Evolutionary conservation across 2,888 invertebrate genomes (phyloP).

Genomic region (Drosophila buzzatii): DNA sequence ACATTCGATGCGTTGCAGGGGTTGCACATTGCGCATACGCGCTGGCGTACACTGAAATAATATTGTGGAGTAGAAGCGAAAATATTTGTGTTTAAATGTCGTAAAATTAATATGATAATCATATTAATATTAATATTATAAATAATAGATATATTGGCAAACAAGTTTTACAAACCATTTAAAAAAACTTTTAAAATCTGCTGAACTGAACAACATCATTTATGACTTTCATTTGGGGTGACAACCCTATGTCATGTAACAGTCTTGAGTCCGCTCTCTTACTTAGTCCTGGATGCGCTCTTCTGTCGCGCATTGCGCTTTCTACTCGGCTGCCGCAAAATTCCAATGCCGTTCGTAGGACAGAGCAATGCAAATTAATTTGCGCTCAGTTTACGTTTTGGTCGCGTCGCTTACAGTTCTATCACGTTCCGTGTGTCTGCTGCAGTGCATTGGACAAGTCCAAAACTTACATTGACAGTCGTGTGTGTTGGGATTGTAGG

Average conservation of each 20-base stretch:
- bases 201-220: no score
- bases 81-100: rapidly evolving
- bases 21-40: slow-evolving; percentile 65
- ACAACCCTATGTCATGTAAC: slow-evolving; percentile 21
- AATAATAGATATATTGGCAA: neutral
- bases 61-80: neutral
- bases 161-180: neutral
- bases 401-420: slow-evolving; percentile 70
- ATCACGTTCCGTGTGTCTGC: slow-evolving; percentile 54
- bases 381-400: slow-evolving; percentile 73
- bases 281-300: slow-evolving; percentile 36
- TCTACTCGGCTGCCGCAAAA: slow-evolving; percentile 58
- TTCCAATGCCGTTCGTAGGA: slow-evolving; percentile 61
- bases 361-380: slow-evolving; percentile 41
- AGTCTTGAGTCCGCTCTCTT: slow-evolving; percentile 29
- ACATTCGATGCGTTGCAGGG: slow-evolving; percentile 10
- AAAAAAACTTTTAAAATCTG: neutral
- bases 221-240: neutral
- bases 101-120: neutral
- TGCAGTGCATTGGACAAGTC: slow-evolving; percentile 56
- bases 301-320: slow-evolving; percentile 20
- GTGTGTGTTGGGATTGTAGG: slow-evolving; percentile 14
- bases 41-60: slow-evolving; percentile 53
- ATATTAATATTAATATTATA: neutral
- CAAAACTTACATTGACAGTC: slow-evolving; percentile 40